Percentiles rank a stretch among this genome's conserved stretches.
Evolutionary conservation across 30 jellyfish, hydroid and myxozoan genomes (phyloP).

Genomic region (Catostylus mosaicus): DNA sequence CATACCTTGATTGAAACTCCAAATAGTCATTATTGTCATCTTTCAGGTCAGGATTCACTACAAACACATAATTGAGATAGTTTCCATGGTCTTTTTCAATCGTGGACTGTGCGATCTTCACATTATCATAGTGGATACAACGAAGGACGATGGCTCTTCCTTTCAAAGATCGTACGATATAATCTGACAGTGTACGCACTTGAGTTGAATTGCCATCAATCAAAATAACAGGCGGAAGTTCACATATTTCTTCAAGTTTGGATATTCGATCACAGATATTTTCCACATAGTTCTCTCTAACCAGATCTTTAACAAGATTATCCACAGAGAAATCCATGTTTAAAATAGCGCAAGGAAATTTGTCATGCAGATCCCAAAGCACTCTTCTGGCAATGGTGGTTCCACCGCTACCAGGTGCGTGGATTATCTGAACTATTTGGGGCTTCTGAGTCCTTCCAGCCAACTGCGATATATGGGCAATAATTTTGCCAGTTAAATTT

Average conservation of each 20-base stretch:
- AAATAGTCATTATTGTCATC: constrained; percentile 4
- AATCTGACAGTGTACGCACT: constrained; percentile 39
- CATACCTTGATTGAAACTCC: constrained; percentile 10
- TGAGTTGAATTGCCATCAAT: constrained; percentile 54
- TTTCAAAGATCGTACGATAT: constrained; percentile 23
- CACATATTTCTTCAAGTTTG: constrained; percentile 19
- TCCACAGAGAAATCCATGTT: constrained; percentile 8
- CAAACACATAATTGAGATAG: constrained; percentile 9
- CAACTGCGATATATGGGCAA: background rate
- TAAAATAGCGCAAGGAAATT: constrained; percentile 51
- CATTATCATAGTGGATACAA: constrained; percentile 14
- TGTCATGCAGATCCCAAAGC: constrained; percentile 48
- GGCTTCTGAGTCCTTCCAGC: background rate
- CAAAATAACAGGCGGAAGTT: constrained; percentile 32
- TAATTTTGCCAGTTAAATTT: constrained; percentile 5
- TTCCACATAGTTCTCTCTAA: constrained; percentile 21
- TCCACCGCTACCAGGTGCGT: constrained; percentile 68
- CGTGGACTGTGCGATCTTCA: background rate
- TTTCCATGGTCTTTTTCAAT: background rate
- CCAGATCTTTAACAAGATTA: constrained; percentile 11
- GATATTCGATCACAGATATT: constrained; percentile 26
- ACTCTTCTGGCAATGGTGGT: constrained; percentile 60
- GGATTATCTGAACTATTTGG: constrained; percentile 52
- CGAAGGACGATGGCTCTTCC: constrained; percentile 52
- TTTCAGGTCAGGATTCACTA: constrained; percentile 14